phyloP scores from a whole-genome alignment of 2,888 invertebrate genomes.

The Scaptomyza reducta region DNA sequence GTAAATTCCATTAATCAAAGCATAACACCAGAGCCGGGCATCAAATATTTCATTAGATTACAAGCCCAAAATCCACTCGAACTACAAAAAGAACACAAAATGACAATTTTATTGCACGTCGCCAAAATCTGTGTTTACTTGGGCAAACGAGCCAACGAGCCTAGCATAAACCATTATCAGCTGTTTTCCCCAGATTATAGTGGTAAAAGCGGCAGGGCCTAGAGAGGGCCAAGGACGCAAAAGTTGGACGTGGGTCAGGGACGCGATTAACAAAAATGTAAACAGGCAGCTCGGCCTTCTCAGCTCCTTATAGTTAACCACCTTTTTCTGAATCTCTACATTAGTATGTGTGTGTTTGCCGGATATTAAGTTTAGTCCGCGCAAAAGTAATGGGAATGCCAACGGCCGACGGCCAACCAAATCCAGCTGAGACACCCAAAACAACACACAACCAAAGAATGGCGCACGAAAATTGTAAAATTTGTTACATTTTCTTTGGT shows the following conservation, averaged over 20 bases:
- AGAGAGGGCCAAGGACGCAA: slow-evolving; percentile 1
- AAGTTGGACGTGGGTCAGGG: slow-evolving; percentile 63
- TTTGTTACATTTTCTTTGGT: slow-evolving; percentile 63
- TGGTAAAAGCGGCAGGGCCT: slow-evolving; percentile 7
- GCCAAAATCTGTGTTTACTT: slow-evolving; percentile 44
- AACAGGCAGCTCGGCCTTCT: slow-evolving; percentile 47
- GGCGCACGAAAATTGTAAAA: slow-evolving; percentile 73
- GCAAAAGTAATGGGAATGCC: slow-evolving; percentile 66
- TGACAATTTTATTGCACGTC: slow-evolving; percentile 50
- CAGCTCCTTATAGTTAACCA: slow-evolving; percentile 27
- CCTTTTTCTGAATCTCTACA: slow-evolving; percentile 30
- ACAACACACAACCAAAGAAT: slow-evolving; percentile 20
- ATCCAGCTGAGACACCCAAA: slow-evolving; percentile 38
- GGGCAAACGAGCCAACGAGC: slow-evolving; percentile 1
- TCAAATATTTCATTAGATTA: slow-evolving; percentile 61
- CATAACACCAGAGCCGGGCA: slow-evolving; percentile 37
- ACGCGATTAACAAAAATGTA: slow-evolving; percentile 68
- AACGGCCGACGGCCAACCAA: slow-evolving; percentile 62
- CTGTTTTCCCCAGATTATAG: slow-evolving; percentile 67
- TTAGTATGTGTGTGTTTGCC: slow-evolving; percentile 29
- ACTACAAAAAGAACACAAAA: slow-evolving; percentile 52
- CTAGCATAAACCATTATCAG: slow-evolving; percentile 68
- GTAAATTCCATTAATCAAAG: slow-evolving; percentile 74
- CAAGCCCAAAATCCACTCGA: slow-evolving; percentile 34
- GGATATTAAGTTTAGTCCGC: slow-evolving; percentile 76